Evolutionary conservation across 2,888 invertebrate genomes (phyloP), one percentile per base, ranked within the genome.

Genomic region (Alcis repandata): DNA sequence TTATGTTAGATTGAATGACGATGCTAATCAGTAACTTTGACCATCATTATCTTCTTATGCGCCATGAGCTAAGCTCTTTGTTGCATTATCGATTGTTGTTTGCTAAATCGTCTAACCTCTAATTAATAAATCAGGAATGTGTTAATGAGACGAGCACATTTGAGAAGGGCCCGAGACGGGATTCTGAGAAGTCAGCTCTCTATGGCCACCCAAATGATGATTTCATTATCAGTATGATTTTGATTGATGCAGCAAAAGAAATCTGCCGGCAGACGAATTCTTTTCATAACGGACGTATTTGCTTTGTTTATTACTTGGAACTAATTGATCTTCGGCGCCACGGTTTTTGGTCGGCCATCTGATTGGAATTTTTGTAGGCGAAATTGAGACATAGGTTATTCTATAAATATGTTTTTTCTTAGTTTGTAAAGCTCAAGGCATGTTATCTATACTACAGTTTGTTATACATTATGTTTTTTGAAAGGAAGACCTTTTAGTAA

Each of bases 201-300:
- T 91, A 92, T 90, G 92, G 91, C 93, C 93, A 92, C 92, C 93
- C 93, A 92, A 91, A 92, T 92, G 92, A 92, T 93, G 92, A 91
- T 92, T 92, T 92, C 90, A 93, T 93, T 92, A 93, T 92, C 91
- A 85, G 90, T 92, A 92, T 92, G 92, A 92, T 93, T 92, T 93
- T 93, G 93, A 93, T 93, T 92, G 93, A 93, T 92, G 91, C 83
- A 80, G 85, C 89, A 87, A 82, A 93, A 92, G 89, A 92, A 93
- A 88, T 66, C 88, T 79, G 83, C 84, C 82, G 82, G 78, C 85
- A 83, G 85, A 78, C 87, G 86, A 87, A 93, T 93, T 92, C 92
- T 85, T 86, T 76, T 84, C 92, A 90, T 90, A 89, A 84, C 90
- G 51, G 75, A 80, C 84, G 89, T 91, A 88, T 88, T 89, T 87